Percentiles rank a stretch among this genome's conserved stretches.
Evolutionary conservation across 1,140 invertebrate genomes (phyloP).

Genomic region (Armadillidium nasatum): DNA sequence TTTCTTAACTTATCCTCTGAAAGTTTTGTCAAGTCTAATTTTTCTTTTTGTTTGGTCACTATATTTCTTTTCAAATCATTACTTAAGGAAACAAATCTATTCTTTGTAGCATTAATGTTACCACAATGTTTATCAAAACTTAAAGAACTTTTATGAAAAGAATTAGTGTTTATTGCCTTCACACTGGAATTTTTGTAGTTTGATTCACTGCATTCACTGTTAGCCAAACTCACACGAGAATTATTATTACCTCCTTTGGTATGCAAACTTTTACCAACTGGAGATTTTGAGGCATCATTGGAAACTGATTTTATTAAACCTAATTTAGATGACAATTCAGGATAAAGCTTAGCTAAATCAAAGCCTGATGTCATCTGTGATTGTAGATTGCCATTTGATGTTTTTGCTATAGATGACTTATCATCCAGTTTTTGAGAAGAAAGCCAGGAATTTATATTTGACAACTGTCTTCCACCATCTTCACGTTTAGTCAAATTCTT

Average conservation of each 20-base stretch:
- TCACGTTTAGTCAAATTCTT: not conserved
- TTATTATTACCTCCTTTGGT: not conserved
- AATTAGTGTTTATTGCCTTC: not conserved
- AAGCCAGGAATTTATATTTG: not conserved
- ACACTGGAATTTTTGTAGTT: not conserved
- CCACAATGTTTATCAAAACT: not conserved
- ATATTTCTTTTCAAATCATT: not conserved
- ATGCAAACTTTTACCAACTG: not conserved
- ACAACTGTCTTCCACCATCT: not conserved
- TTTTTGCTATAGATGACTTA: not conserved
- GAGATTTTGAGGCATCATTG: not conserved
- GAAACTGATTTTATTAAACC: not conserved
- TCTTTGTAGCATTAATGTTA: not conserved
- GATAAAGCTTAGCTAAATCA: conserved; percentile 2
- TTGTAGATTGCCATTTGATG: not conserved
- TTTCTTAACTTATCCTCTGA: conserved; percentile 5
- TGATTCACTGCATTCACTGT: not conserved
- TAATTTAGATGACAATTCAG: not conserved
- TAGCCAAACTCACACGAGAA: not conserved
- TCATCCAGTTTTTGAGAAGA: conserved; percentile 1
- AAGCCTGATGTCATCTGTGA: conserved; percentile 2
- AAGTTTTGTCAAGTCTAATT: not conserved
- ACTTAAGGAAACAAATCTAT: not conserved
- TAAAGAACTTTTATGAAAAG: not conserved
- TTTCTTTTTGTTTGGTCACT: not conserved